Evolutionary conservation across 2,113 vertebrate genomes (phyloP).

Genomic region (Sterrhoptilus dennistouni): DNA sequence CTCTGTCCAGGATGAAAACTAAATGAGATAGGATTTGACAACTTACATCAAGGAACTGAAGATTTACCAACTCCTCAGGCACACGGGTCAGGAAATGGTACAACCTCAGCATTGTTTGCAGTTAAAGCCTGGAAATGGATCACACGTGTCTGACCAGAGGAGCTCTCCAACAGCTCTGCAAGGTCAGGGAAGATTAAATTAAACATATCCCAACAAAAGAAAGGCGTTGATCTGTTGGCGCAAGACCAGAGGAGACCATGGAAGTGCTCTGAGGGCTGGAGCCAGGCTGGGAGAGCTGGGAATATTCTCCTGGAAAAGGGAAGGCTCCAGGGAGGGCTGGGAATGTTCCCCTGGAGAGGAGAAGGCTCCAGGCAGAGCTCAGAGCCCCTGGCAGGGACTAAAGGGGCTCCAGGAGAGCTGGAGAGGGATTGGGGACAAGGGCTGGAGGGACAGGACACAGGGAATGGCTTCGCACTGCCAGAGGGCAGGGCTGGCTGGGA

Average conservation of each 20-base stretch:
- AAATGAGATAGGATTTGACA: background rate
- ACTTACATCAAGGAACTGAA: background rate
- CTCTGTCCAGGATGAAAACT: background rate
- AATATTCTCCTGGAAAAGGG: background rate
- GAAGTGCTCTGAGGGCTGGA: background rate
- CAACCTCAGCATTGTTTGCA: background rate
- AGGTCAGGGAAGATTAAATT: background rate
- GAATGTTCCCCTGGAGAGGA: background rate
- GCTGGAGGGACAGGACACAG: background rate
- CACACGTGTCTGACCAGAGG: background rate
- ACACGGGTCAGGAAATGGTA: background rate
- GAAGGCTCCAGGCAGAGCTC: background rate
- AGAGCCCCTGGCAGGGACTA: fast-evolving
- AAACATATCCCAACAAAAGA: background rate
- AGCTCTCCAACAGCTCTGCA: background rate
- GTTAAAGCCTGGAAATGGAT: background rate
- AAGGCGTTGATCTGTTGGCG: background rate
- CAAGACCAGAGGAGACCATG: background rate
- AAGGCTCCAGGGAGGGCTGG: background rate
- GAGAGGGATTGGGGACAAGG: background rate
- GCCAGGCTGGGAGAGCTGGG: background rate
- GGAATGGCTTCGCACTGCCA: background rate
- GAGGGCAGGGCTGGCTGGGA: background rate
- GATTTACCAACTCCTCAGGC: background rate
- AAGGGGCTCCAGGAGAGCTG: background rate